phyloP scores from a whole-genome alignment of 2,113 vertebrate species.

The Myotis yumanensis region DNA sequence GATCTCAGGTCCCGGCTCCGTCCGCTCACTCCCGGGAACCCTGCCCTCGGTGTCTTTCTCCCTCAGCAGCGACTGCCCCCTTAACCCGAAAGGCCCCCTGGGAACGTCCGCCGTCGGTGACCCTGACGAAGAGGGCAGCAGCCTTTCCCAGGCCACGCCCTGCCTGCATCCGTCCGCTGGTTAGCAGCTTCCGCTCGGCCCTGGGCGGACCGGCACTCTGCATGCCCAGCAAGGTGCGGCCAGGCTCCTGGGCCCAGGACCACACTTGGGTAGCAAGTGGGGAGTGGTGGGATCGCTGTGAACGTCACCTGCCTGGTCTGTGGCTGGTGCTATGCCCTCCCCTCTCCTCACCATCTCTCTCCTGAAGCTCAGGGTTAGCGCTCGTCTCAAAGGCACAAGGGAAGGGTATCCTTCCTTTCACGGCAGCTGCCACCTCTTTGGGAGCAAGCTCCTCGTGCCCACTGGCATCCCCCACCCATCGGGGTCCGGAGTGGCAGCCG shows the following conservation, averaged over 20 bases:
- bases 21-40: not conserved
- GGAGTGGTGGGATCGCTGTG: fast-evolving
- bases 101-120: not conserved
- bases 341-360: no score
- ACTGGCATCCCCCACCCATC: not conserved
- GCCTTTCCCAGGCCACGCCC: not conserved
- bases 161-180: fast-evolving
- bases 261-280: fast-evolving
- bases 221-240: not conserved
- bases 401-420: not conserved
- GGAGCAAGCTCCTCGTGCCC: not conserved
- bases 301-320: not conserved
- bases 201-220: not conserved
- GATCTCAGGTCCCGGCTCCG: not conserved
- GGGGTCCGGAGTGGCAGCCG: not conserved
- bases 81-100: not conserved
- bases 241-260: not conserved
- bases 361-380: not conserved
- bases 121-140: fast-evolving
- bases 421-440: not conserved
- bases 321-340: not conserved
- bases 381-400: not conserved
- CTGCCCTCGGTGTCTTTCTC: fast-evolving
- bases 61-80: not conserved
- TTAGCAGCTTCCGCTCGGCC: not conserved